Conservation (phyloP, 2,797 vertebrate genomes). For the Smutsia temminckii region DNA sequence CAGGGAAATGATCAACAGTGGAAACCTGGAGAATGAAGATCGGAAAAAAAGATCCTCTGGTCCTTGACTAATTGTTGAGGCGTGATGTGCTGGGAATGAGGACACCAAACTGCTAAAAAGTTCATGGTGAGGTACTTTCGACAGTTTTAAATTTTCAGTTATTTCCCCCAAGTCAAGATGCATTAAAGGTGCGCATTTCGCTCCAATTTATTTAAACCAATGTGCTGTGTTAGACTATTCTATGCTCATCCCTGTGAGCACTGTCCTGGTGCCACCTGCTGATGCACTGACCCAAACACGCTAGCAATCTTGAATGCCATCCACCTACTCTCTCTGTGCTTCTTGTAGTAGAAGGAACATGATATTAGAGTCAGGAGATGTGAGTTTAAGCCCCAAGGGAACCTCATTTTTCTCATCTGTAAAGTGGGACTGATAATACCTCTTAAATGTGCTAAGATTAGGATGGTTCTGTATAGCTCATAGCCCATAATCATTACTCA, state of each 20-base stretch:
- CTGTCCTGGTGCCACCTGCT: background rate
- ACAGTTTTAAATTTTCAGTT: background rate
- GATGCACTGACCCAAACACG: background rate
- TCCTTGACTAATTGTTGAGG: background rate
- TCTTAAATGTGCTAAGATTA: background rate
- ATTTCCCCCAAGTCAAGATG: background rate
- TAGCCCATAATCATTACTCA: background rate
- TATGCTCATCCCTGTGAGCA: background rate
- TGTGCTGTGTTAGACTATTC: background rate
- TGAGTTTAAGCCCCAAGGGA: background rate
- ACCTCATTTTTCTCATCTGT: background rate
- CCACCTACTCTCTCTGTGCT: background rate
- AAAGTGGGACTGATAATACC: background rate
- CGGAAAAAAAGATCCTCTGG: background rate
- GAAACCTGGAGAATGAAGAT: background rate
- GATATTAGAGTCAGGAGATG: background rate
- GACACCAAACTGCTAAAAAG: background rate
- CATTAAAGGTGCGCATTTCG: background rate
- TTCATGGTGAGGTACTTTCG: background rate
- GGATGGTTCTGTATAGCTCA: background rate
- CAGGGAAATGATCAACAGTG: background rate
- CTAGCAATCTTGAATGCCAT: background rate
- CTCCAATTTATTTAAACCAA: background rate
- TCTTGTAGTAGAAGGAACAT: background rate
- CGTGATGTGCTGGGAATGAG: background rate